Evolutionary conservation across 2,797 vertebrate species (phyloP).

Genomic region (Monodelphis domestica): DNA sequence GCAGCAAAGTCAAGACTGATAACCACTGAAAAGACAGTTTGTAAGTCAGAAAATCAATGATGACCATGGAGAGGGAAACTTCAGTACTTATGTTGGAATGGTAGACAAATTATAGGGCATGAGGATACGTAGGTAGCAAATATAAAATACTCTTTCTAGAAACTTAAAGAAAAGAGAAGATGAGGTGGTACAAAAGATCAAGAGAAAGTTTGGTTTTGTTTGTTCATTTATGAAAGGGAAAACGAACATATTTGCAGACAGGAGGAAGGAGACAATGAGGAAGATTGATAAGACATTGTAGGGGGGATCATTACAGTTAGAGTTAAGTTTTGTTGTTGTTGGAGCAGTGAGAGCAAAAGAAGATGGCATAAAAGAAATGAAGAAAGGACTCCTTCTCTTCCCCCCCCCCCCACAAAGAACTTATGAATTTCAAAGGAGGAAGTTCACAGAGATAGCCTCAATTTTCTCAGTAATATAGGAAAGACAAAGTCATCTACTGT

Average conservation of each 20-base stretch:
- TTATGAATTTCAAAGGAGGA: background rate
- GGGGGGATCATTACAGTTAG: background rate
- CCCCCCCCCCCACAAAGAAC: too few species aligned
- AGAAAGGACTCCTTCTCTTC: background rate
- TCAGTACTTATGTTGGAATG: background rate
- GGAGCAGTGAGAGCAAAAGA: background rate
- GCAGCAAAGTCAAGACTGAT: background rate
- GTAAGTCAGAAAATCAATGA: background rate
- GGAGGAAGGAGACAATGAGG: constrained; percentile 22
- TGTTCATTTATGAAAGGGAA: background rate
- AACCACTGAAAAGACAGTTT: constrained; percentile 3
- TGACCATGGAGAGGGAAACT: background rate
- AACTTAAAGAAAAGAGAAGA: background rate
- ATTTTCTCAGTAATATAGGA: background rate
- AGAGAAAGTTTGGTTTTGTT: constrained; percentile 4
- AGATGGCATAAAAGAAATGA: background rate
- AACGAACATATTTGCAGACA: constrained; percentile 10
- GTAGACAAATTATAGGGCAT: background rate
- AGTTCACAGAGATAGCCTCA: background rate
- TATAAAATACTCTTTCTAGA: background rate
- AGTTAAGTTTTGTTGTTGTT: background rate
- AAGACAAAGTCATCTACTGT: background rate
- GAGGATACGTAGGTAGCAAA: background rate
- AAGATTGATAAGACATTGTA: background rate
- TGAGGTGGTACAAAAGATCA: background rate